Evolutionary conservation across 2,888 invertebrate genomes (phyloP).

Genomic region (Pristionchus maxplancki): DNA sequence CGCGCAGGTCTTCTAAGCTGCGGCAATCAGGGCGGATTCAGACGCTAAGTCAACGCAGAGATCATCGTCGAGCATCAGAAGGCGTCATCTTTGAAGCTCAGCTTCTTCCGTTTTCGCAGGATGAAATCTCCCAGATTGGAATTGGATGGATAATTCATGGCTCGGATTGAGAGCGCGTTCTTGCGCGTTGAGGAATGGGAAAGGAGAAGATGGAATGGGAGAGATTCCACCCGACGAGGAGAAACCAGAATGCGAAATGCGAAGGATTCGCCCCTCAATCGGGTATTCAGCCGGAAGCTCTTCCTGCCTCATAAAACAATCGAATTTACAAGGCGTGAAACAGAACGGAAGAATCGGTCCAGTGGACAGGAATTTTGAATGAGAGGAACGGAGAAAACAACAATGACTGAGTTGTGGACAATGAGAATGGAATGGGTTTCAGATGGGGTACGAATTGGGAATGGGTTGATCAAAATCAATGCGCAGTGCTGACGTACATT

Average conservation of each 20-base stretch:
- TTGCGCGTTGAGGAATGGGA: not conserved
- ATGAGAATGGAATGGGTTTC: too few species aligned
- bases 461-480: too few species aligned
- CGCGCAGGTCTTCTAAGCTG: not conserved
- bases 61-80: too few species aligned
- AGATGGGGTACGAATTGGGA: too few species aligned
- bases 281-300: not conserved
- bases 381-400: too few species aligned
- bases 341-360: too few species aligned
- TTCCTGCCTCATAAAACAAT: slow-evolving; percentile 10
- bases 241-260: slow-evolving; percentile 22
- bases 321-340: too few species aligned
- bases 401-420: too few species aligned
- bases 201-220: not conserved
- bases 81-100: not conserved
- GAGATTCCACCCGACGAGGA: not conserved
- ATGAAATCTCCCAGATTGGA: not conserved
- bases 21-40: not conserved
- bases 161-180: too few species aligned
- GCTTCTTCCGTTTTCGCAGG: not conserved
- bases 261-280: not conserved
- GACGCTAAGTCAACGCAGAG: not conserved
- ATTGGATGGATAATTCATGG: slow-evolving; percentile 29
- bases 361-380: too few species aligned
- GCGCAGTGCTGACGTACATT: too few species aligned